Conservation (phyloP, 2,888 invertebrate species). For the Cantharis rustica region DNA sequence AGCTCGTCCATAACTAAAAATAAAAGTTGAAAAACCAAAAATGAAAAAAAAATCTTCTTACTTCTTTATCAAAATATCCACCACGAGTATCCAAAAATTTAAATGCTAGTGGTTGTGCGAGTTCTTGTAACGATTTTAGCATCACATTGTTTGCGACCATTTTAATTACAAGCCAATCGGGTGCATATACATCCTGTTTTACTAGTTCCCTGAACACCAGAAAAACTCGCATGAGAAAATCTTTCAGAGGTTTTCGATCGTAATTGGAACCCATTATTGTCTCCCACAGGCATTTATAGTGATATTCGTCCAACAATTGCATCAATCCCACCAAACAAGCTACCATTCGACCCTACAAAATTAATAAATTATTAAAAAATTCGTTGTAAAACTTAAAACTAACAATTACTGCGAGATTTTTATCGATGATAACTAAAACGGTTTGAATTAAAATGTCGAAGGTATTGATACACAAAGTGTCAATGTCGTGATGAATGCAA, state of each 20-base stretch:
- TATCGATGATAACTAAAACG: slow-evolving; percentile 79
- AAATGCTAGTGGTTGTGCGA: slow-evolving; percentile 85
- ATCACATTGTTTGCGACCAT: slow-evolving; percentile 88
- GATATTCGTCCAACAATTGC: slow-evolving; percentile 84
- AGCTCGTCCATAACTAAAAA: slow-evolving; percentile 66
- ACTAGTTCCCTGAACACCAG: slow-evolving; percentile 80
- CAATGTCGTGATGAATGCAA: slow-evolving; percentile 77
- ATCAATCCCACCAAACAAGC: slow-evolving; percentile 85
- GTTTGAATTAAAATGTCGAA: slow-evolving; percentile 86
- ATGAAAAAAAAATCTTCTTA: slow-evolving; percentile 44
- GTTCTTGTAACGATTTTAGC: slow-evolving; percentile 82
- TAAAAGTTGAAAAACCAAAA: slow-evolving; percentile 5
- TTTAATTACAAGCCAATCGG: slow-evolving; percentile 89
- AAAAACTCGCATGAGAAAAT: slow-evolving; percentile 83
- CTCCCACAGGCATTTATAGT: slow-evolving; percentile 87
- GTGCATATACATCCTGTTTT: slow-evolving; percentile 79
- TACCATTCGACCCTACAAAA: slow-evolving; percentile 76
- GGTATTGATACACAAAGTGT: slow-evolving; percentile 79
- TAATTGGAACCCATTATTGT: slow-evolving; percentile 70
- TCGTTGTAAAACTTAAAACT: slow-evolving; percentile 18
- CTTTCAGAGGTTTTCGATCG: slow-evolving; percentile 81
- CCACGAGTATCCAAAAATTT: slow-evolving; percentile 75
- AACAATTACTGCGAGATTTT: slow-evolving; percentile 56
- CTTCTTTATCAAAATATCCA: slow-evolving; percentile 78
- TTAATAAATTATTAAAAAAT: not conserved